phyloP scores from a whole-genome alignment of 2,113 vertebrate species.

The Reinhardtius hippoglossoides region DNA sequence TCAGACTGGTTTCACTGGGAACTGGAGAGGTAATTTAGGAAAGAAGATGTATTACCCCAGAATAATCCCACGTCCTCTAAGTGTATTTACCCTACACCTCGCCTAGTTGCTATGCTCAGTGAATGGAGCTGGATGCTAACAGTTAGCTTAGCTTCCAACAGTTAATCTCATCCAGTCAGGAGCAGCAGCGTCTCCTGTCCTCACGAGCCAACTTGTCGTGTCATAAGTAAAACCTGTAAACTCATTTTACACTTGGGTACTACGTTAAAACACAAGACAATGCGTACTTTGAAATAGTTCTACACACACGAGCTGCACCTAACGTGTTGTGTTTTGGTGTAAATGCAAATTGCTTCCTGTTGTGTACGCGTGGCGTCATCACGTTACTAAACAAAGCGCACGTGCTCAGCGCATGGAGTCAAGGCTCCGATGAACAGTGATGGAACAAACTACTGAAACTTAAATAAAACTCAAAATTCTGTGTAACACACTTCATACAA shows the following conservation, averaged over 20 bases:
- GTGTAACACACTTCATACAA: not conserved
- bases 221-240: not conserved
- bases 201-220: not conserved
- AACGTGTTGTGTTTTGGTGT: not conserved
- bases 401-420: conserved; percentile 35
- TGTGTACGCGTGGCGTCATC: conserved; percentile 60
- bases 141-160: conserved; percentile 44
- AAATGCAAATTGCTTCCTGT: conserved; percentile 62
- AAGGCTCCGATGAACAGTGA: not conserved
- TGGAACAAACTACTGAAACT: not conserved
- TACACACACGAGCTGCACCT: not conserved
- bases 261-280: not conserved
- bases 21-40: not conserved
- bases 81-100: too few species aligned
- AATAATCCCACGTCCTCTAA: too few species aligned
- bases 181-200: not conserved
- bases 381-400: conserved; percentile 66
- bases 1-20: too few species aligned
- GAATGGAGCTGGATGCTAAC: conserved; percentile 26
- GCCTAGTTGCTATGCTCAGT: not conserved
- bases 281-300: conserved; percentile 46
- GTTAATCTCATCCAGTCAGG: not conserved
- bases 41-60: not conserved
- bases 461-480: not conserved
- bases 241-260: rapidly evolving